phyloP scores from a whole-genome alignment of 2,888 invertebrate genomes.

The Chironomus tentans region DNA sequence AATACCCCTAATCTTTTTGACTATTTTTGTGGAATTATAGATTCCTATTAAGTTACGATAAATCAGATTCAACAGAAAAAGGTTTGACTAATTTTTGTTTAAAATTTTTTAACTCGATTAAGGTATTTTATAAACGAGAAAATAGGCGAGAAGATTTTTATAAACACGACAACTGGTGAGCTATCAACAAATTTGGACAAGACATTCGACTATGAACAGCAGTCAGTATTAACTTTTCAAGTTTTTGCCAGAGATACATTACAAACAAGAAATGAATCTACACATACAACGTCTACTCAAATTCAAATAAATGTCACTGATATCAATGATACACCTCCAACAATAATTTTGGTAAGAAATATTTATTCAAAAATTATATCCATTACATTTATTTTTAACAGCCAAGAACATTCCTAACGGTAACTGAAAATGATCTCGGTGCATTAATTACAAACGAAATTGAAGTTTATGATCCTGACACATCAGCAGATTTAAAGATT shows the following conservation, averaged over 20 bases:
- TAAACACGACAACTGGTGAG: slow-evolving; percentile 48
- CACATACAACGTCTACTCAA: slow-evolving; percentile 42
- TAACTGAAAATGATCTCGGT: slow-evolving; percentile 48
- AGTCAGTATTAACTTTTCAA: slow-evolving; percentile 48
- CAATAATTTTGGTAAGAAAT: slow-evolving; percentile 48
- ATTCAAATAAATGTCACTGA: slow-evolving; percentile 54
- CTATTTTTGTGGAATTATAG: too few species aligned
- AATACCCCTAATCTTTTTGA: too few species aligned
- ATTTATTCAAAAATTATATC: too few species aligned
- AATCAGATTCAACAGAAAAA: too few species aligned
- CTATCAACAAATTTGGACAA: slow-evolving; percentile 47
- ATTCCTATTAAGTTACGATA: too few species aligned
- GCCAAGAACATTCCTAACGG: slow-evolving; percentile 44
- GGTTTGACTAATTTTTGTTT: too few species aligned
- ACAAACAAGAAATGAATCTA: slow-evolving; percentile 32
- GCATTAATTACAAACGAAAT: slow-evolving; percentile 43
- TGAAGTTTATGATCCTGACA: slow-evolving; percentile 51
- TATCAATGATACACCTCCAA: slow-evolving; percentile 65
- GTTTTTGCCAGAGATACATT: slow-evolving; percentile 46
- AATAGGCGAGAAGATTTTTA: slow-evolving; percentile 41
- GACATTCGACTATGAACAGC: slow-evolving; percentile 54
- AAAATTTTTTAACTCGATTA: neutral
- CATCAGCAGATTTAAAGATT: slow-evolving; percentile 48
- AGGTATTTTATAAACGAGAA: neutral
- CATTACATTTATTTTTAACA: neutral